phyloP scores from a whole-genome alignment of 2,797 vertebrate genomes.

The Amphiprion clarkii region DNA sequence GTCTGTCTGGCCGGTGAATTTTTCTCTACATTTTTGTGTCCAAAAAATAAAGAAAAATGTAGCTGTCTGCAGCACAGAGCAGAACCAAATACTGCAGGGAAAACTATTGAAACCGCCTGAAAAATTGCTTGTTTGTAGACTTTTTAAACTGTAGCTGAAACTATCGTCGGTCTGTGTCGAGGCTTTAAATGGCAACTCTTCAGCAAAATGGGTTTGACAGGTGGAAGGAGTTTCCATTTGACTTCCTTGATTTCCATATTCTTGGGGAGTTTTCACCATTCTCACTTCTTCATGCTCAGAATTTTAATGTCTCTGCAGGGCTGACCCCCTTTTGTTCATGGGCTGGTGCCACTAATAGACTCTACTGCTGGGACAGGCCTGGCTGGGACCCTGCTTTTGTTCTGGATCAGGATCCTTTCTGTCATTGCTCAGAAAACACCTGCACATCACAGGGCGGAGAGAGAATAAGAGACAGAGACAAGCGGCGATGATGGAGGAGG shows the following conservation, averaged over 20 bases:
- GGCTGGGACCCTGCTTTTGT: constrained; percentile 18
- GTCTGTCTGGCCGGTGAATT: neutral
- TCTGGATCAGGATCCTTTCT: constrained; percentile 13
- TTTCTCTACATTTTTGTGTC: neutral
- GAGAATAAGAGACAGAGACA: neutral
- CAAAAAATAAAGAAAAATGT: constrained; percentile 4
- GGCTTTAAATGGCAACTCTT: neutral
- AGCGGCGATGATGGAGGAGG: neutral
- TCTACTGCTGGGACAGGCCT: constrained; percentile 19
- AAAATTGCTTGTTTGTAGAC: neutral
- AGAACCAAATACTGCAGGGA: neutral
- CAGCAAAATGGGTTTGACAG: constrained; percentile 20
- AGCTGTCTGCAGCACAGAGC: neutral
- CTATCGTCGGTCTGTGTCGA: neutral
- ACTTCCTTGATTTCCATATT: constrained; percentile 31
- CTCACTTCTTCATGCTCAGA: constrained; percentile 28
- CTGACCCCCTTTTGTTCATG: constrained; percentile 26
- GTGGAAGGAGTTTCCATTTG: constrained; percentile 17
- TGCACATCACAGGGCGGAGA: constrained; percentile 21
- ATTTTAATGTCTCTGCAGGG: constrained; percentile 38
- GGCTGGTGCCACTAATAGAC: constrained; percentile 40
- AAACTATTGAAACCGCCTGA: neutral
- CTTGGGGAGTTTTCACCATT: constrained; percentile 4
- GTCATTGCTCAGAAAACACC: neutral
- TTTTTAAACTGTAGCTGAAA: constrained; percentile 3